Base-by-base conservation (phyloP, 1,140 invertebrate genomes). In the Trichomalopsis sarcophagae region DNA sequence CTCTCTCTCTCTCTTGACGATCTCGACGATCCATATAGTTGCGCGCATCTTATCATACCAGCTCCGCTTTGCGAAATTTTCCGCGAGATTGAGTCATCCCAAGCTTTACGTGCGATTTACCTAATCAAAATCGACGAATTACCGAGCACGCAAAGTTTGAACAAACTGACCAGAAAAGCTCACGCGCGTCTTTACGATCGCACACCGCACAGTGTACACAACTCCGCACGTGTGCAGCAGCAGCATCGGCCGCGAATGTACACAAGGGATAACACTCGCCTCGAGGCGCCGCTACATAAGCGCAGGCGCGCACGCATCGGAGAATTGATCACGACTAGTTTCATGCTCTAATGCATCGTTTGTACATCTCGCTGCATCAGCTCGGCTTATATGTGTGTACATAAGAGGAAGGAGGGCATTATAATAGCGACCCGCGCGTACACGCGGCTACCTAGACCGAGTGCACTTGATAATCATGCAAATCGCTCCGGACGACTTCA, bases 281-380 rank as follows among this genome's bases (percentile, higher is more conserved):
- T 55, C 75, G 76, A 71, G 83, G 76, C 68, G 77, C 76, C 68
- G 74, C 74, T n/a, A 1, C 6, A 75, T n/a, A 44, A 9, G 40
- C 10, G 36, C 7, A 9, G 4, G 36, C 7, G n/a, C 30, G 47
- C 66, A 47, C 50, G 62, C 82, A 77, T 84, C 75, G 73, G 73
- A 68, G 55, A 79, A 77, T 79, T 84, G 76, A 84, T 79, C 83
- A 66, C 50, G 50, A 27, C 71, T 75, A 80, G 71, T 81, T 84
- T 84, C 68, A 81, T 75, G 84, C 71, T 74, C 84, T 66, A 84
- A 68, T 33, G 71, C 77, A 75, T 84, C 82, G 62, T 79, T 79
- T 73, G 74, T 73, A 71, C 40, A 78, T 69, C 74, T 78, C 71
- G 27, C 27, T 44, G 10, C 7, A 11, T 21, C 40, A 13, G 14